These are phyloP conservation scores for Uria aalge DNA, from an alignment of 2,113 vertebrate genomes.

Conservation along the genomic window DNA sequence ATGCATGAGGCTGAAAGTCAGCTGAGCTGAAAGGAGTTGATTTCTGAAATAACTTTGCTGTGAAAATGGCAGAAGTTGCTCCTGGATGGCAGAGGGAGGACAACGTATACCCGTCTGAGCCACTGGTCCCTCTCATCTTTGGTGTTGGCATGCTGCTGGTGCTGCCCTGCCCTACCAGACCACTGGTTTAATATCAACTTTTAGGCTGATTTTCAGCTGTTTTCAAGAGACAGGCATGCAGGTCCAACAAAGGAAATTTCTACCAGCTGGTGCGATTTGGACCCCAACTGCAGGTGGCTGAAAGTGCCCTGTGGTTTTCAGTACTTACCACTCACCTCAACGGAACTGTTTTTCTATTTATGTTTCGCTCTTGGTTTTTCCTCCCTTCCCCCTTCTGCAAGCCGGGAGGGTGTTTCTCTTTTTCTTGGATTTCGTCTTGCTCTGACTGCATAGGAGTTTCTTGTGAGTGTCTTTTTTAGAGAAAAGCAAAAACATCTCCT, in stretches of 20 bases:
- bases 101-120: not conserved
- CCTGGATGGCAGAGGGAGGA: not conserved
- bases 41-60: slow-evolving; percentile 26
- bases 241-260: not conserved
- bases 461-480: not conserved
- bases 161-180: not conserved
- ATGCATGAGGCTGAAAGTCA: slow-evolving; percentile 61
- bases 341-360: not conserved
- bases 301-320: not conserved
- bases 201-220: not conserved
- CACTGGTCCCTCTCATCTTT: not conserved
- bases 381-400: not conserved
- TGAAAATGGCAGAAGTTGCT: not conserved
- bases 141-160: not conserved
- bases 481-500: not conserved
- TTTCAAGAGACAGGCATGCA: not conserved
- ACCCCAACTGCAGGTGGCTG: not conserved
- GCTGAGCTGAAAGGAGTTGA: slow-evolving; percentile 27
- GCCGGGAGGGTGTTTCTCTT: not conserved
- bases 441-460: not conserved
- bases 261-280: not conserved
- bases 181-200: not conserved
- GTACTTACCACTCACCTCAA: not conserved
- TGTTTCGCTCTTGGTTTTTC: not conserved
- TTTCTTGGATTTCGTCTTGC: not conserved